Conservation (phyloP, 2,797 vertebrate species). For the Rousettus madagascariensis region DNA sequence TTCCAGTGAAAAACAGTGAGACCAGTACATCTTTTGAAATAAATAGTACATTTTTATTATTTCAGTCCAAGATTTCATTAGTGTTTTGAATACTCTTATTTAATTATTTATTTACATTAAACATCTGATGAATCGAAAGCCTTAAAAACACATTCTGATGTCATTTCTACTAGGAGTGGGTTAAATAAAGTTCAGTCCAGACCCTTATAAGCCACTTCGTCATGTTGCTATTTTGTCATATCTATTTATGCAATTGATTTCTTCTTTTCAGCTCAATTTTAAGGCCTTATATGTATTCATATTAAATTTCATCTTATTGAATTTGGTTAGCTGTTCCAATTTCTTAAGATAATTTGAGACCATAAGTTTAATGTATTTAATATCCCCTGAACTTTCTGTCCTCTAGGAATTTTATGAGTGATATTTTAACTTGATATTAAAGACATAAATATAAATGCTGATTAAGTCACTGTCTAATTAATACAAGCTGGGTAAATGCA, state of each 20-base stretch:
- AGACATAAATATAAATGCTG: not conserved
- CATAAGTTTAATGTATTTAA: not conserved
- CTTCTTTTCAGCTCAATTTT: not conserved
- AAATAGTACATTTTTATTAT: not conserved
- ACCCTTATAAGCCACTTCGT: not conserved
- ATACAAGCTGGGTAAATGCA: not conserved
- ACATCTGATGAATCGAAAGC: not conserved
- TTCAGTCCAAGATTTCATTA: not conserved
- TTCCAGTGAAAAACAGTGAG: not conserved
- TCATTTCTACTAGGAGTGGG: conserved; percentile 29
- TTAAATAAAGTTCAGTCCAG: conserved; percentile 64
- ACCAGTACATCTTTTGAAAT: not conserved
- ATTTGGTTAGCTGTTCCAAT: not conserved
- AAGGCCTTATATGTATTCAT: not conserved
- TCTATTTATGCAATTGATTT: conserved; percentile 4
- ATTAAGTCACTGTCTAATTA: not conserved
- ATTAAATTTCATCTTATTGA: not conserved
- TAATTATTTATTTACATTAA: not conserved
- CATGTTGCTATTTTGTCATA: not conserved
- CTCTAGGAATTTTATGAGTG: not conserved
- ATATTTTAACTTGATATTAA: not conserved
- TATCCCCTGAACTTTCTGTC: not conserved
- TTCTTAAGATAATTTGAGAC: not conserved
- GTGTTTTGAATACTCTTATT: not conserved
- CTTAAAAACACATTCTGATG: conserved; percentile 41